phyloP scores from a whole-genome alignment of 2,797 vertebrate genomes.

The Pogoniulus pusillus region DNA sequence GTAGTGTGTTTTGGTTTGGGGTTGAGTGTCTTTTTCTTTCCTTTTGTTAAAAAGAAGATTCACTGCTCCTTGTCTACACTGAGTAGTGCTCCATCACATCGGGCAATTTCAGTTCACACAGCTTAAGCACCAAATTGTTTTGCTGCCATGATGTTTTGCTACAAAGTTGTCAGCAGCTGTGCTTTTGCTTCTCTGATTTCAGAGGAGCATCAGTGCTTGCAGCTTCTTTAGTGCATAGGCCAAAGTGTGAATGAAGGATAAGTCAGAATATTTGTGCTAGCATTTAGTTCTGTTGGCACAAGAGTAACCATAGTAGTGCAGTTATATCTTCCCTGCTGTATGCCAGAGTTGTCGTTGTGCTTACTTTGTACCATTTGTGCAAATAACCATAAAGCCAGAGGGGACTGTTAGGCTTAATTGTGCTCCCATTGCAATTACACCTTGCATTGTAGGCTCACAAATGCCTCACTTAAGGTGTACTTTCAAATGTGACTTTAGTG shows the following conservation, averaged over 20 bases:
- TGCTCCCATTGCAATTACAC: background rate
- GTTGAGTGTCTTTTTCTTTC: background rate
- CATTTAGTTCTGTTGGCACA: background rate
- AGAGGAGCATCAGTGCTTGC: background rate
- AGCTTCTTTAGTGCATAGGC: background rate
- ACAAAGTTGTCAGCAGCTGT: background rate
- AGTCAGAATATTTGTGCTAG: background rate
- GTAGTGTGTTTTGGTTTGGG: background rate
- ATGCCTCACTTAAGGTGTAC: rapidly evolving
- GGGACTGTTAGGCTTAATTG: background rate
- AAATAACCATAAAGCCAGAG: background rate
- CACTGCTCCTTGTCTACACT: background rate
- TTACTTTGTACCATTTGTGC: background rate
- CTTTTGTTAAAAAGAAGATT: background rate
- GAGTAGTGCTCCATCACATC: background rate
- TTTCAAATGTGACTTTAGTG: background rate
- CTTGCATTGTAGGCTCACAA: background rate
- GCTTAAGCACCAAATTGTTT: background rate
- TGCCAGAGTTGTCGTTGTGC: background rate
- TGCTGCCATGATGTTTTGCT: background rate
- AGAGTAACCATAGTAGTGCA: background rate
- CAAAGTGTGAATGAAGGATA: background rate
- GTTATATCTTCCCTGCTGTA: background rate
- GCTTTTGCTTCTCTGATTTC: background rate
- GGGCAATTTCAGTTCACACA: background rate